Conservation (phyloP, 2,888 invertebrate species). For the Scaptomyza reducta region DNA sequence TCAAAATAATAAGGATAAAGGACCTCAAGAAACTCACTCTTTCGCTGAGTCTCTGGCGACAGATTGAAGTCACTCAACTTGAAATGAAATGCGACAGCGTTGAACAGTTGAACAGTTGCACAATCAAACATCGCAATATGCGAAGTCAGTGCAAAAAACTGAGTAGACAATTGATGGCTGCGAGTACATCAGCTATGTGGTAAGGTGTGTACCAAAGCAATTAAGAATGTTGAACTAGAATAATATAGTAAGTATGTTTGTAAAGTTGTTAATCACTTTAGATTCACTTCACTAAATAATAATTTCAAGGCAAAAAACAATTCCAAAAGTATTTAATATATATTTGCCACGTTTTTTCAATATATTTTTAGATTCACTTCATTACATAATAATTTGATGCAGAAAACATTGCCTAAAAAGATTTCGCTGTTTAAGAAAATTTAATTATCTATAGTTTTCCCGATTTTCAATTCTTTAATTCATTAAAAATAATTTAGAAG, state of each 20-base stretch:
- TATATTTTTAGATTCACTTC: too few relatives aligned
- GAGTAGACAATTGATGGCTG: constrained; percentile 5
- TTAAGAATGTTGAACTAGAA: too few relatives aligned
- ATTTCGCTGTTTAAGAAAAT: too few relatives aligned
- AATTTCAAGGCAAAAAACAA: not conserved
- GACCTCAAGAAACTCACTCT: constrained; percentile 61
- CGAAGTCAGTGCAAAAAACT: constrained; percentile 13
- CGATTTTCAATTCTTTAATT: not conserved
- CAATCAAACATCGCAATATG: constrained; percentile 72
- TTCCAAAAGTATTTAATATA: too few relatives aligned
- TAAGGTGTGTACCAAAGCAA: not conserved
- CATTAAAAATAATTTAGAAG: not conserved
- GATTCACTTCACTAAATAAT: not conserved
- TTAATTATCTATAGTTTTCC: too few relatives aligned
- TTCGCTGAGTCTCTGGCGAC: constrained; percentile 61
- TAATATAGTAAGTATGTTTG: too few relatives aligned
- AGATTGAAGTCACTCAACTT: constrained; percentile 84
- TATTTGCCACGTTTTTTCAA: too few relatives aligned
- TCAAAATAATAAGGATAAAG: constrained; percentile 56
- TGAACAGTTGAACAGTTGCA: constrained; percentile 72
- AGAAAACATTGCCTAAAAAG: too few relatives aligned
- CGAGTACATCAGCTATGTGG: constrained; percentile 25
- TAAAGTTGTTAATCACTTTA: not conserved
- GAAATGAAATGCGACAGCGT: constrained; percentile 82
- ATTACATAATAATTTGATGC: too few relatives aligned